phyloP scores from a whole-genome alignment of 2,113 vertebrate species.

The Columbina picui region DNA sequence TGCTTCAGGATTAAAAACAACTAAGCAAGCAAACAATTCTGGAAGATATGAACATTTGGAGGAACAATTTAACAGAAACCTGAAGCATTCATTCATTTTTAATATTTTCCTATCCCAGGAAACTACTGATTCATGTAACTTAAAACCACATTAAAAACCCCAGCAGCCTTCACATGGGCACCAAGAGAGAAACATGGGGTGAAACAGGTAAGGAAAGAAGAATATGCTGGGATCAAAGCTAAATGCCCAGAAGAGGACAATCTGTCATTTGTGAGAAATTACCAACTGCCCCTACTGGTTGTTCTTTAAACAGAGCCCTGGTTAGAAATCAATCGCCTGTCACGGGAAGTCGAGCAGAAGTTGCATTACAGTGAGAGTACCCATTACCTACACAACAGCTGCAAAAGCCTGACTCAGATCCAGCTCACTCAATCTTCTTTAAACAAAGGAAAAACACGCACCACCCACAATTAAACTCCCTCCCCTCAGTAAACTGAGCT shows the following conservation, averaged over 20 bases:
- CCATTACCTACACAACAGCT: not conserved
- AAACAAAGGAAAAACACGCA: not conserved
- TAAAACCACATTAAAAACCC: not conserved
- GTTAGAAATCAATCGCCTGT: not conserved
- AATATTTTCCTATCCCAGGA: not conserved
- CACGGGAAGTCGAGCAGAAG: not conserved
- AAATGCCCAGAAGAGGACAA: not conserved
- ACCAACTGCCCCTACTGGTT: not conserved
- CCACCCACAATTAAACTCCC: not conserved
- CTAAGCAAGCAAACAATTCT: not conserved
- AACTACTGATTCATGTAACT: not conserved
- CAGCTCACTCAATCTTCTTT: not conserved
- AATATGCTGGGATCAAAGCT: not conserved
- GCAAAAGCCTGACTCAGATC: not conserved
- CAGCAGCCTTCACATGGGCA: not conserved
- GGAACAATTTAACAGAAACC: not conserved
- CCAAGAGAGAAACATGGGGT: not conserved
- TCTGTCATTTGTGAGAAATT: not conserved
- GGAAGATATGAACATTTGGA: not conserved
- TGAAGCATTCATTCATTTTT: not conserved
- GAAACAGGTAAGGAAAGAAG: not conserved
- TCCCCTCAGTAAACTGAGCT: not conserved
- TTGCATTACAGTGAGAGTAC: accelerated
- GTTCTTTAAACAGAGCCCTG: not conserved
- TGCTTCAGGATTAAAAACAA: not conserved